Evolutionary conservation across 2,888 invertebrate genomes (phyloP).

Genomic region (Sympetrum striolatum): DNA sequence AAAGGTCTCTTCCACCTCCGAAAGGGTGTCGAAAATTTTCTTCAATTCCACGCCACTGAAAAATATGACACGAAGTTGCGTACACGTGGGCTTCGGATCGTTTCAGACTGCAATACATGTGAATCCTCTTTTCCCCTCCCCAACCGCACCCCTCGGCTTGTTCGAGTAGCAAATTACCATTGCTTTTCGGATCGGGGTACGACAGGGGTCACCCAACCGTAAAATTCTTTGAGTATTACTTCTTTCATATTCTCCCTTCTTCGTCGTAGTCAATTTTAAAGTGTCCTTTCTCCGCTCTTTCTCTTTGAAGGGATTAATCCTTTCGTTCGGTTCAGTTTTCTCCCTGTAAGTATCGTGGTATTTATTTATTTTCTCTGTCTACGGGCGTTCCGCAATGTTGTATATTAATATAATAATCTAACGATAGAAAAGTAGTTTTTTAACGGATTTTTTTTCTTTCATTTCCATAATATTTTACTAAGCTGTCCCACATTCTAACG

Average conservation of each 20-base stretch:
- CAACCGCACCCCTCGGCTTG: not conserved
- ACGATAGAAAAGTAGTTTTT: too few species aligned
- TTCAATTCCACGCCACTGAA: not conserved
- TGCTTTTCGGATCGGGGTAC: not conserved
- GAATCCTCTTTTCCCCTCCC: too few species aligned
- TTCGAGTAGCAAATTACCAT: not conserved
- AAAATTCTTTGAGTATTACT: not conserved
- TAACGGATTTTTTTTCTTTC: too few species aligned
- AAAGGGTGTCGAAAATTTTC: too few species aligned
- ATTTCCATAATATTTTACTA: too few species aligned
- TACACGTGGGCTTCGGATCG: not conserved
- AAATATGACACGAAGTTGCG: not conserved
- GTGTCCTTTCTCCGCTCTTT: not conserved
- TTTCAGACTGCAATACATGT: not conserved
- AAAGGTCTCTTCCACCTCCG: too few species aligned
- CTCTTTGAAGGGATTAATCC: not conserved
- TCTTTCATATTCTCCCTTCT: not conserved
- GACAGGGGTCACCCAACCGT: not conserved
- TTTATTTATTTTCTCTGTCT: too few species aligned
- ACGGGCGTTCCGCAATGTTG: too few species aligned
- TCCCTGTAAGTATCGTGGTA: too few species aligned
- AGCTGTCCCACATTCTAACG: too few species aligned
- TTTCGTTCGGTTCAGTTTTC: too few species aligned
- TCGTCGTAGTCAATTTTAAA: not conserved
- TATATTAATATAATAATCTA: too few species aligned